Conservation (phyloP, 2,888 invertebrate genomes). For the Exocentrus adspersus region DNA sequence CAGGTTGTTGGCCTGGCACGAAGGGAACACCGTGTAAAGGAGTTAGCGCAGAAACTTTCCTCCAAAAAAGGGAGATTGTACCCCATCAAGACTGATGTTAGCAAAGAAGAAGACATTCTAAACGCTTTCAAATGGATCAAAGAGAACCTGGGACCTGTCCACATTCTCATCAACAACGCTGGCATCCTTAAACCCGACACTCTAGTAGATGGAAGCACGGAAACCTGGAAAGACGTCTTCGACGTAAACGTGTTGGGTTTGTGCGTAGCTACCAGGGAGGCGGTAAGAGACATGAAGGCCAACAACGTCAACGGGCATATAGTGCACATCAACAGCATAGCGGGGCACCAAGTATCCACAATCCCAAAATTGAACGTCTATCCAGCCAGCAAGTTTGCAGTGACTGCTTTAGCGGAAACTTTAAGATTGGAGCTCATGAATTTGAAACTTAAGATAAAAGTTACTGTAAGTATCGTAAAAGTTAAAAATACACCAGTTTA, state of each 20-base stretch:
- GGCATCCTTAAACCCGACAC: slow-evolving; percentile 44
- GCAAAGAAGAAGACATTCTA: slow-evolving; percentile 55
- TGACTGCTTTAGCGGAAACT: slow-evolving; percentile 34
- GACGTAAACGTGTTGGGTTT: slow-evolving; percentile 37
- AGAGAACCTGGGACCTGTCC: slow-evolving; percentile 55
- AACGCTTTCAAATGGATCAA: slow-evolving; percentile 56
- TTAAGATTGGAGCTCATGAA: slow-evolving; percentile 29
- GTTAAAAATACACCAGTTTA: too few relatives aligned
- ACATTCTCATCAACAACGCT: slow-evolving; percentile 61
- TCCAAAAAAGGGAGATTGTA: slow-evolving; percentile 54
- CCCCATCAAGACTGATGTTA: slow-evolving; percentile 56
- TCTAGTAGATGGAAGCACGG: slow-evolving; percentile 46
- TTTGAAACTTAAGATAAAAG: slow-evolving; percentile 33
- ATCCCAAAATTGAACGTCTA: slow-evolving; percentile 41
- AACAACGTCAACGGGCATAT: slow-evolving; percentile 49
- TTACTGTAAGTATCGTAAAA: slow-evolving; percentile 35
- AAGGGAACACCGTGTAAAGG: slow-evolving; percentile 42
- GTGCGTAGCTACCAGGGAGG: slow-evolving; percentile 47
- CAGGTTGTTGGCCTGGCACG: slow-evolving; percentile 48
- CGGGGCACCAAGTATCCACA: slow-evolving; percentile 29
- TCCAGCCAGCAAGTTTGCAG: slow-evolving; percentile 36
- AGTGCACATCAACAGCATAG: slow-evolving; percentile 41
- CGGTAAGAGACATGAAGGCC: slow-evolving; percentile 46
- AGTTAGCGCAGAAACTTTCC: slow-evolving; percentile 33
- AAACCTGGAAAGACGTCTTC: slow-evolving; percentile 39